Conservation (phyloP, 2,113 vertebrate genomes). For the Platysternon megacephalum region DNA sequence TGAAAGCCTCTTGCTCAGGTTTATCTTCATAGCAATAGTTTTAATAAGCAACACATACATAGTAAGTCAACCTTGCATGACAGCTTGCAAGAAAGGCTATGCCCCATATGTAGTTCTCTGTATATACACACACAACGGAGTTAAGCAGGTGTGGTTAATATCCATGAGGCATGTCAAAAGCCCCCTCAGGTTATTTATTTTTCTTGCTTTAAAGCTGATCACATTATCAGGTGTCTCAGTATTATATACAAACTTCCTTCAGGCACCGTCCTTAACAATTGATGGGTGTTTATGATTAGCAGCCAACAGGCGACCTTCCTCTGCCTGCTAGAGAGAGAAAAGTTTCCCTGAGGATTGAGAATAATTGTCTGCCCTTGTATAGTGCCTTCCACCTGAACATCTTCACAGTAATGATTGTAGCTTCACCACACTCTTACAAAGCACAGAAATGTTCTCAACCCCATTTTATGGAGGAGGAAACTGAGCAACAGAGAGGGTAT, state of each 20-base stretch:
- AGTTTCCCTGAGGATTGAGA: background rate
- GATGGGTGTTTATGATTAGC: background rate
- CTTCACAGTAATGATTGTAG: background rate
- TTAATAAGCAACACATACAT: background rate
- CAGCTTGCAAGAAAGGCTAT: background rate
- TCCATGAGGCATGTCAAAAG: background rate
- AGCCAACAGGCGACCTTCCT: too few species aligned
- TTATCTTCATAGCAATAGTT: background rate
- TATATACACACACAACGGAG: background rate
- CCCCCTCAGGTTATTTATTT: background rate
- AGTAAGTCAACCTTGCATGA: background rate
- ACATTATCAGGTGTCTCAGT: constrained; percentile 9
- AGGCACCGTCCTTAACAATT: background rate
- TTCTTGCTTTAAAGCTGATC: background rate
- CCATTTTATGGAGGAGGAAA: too few species aligned
- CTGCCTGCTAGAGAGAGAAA: background rate
- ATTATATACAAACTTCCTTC: background rate
- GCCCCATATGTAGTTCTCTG: background rate
- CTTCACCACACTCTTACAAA: too few species aligned
- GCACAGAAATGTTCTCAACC: too few species aligned
- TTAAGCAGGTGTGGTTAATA: background rate
- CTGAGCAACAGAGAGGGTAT: too few species aligned
- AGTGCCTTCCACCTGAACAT: background rate
- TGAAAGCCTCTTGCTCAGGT: background rate
- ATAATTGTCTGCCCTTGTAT: background rate